Conservation (phyloP, 2,797 vertebrate genomes). For the Typhlichthys subterraneus region DNA sequence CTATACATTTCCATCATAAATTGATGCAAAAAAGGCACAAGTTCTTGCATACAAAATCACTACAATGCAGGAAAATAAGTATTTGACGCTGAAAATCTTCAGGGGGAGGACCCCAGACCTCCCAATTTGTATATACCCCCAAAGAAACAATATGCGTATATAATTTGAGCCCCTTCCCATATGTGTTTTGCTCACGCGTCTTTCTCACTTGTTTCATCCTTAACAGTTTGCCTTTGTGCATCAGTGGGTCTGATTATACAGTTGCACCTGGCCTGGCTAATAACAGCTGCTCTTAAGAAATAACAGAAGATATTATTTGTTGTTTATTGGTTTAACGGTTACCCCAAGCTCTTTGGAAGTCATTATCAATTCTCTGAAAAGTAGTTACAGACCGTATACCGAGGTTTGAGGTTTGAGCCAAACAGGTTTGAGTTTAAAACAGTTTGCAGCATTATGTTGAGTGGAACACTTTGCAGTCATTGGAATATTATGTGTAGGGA, state of each 20-base stretch:
- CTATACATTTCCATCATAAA: no score
- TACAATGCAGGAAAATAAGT: no score
- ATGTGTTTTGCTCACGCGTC: no score
- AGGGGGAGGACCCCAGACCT: no score
- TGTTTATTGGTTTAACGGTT: conserved; percentile 20
- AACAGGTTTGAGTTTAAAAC: neutral
- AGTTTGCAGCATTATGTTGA: conserved; percentile 6
- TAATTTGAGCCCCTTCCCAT: no score
- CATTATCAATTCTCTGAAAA: conserved; percentile 31
- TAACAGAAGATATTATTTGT: neutral
- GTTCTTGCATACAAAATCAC: no score
- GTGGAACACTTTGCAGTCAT: neutral
- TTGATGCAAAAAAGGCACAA: no score
- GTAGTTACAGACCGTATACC: conserved; percentile 20
- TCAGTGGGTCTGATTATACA: neutral
- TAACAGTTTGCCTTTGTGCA: neutral
- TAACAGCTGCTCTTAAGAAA: conserved; percentile 1
- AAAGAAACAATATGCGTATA: no score
- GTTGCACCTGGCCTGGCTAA: neutral
- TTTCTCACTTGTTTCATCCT: no score
- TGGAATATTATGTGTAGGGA: no score
- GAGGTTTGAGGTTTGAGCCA: conserved; percentile 20
- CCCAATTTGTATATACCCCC: no score
- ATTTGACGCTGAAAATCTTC: no score
- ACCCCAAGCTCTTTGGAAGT: conserved; percentile 15